Evolutionary conservation across 30 jellyfish, hydroid and myxozoan genomes (phyloP).

Genomic region (Turritopsis rubra): DNA sequence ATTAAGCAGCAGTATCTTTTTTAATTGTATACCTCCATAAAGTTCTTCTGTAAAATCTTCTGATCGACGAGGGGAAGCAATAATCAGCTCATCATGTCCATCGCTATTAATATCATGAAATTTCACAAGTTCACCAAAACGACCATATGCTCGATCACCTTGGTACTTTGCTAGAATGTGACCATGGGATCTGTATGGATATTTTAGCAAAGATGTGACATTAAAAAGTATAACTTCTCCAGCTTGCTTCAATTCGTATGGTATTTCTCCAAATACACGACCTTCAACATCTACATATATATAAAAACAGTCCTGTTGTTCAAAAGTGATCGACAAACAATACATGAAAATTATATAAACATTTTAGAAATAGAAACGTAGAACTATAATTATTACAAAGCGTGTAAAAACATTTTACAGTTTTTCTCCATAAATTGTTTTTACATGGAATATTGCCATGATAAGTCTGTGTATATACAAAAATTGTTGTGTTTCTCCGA

Average conservation of each 20-base stretch:
- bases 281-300: background rate
- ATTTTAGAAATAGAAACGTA: no score
- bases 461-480: no score
- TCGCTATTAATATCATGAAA: conserved; percentile 1
- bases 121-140: conserved; percentile 13
- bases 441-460: no score
- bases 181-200: background rate
- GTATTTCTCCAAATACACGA: background rate
- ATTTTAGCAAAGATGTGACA: background rate
- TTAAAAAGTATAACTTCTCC: conserved; percentile 4
- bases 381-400: no score
- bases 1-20: no score
- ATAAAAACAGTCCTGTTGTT: no score
- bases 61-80: conserved; percentile 21
- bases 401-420: no score
- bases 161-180: background rate
- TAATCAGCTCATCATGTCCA: conserved; percentile 5
- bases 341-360: background rate
- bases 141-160: conserved; percentile 27
- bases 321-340: background rate
- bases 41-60: conserved; percentile 15
- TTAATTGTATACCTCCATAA: background rate
- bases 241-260: conserved; percentile 2
- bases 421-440: no score
- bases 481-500: no score